Conservation (phyloP, 2,888 invertebrate species). For the Drosophila affinis region DNA sequence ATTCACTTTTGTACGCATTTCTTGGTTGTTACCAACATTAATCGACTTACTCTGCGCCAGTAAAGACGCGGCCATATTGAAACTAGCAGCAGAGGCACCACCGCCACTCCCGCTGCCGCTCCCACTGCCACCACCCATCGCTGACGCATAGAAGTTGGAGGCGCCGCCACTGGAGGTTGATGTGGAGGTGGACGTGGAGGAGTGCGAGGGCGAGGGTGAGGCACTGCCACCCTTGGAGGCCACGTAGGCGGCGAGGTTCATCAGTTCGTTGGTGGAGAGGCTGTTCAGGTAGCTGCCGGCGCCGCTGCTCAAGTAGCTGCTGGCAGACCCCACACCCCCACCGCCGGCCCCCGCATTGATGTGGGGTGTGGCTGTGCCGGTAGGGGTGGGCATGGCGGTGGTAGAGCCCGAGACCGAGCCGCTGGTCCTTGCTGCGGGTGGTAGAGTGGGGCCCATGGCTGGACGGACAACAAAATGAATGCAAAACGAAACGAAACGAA, state of each 20-base stretch:
- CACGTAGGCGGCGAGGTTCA: conserved; percentile 80
- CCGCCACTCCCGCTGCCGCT: conserved; percentile 72
- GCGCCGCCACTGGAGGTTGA: conserved; percentile 12
- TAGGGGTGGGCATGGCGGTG: conserved; percentile 10
- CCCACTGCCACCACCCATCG: conserved; percentile 15
- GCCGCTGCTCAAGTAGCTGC: conserved; percentile 62
- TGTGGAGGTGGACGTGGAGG: conserved; percentile 29
- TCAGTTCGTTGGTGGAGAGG: conserved; percentile 79
- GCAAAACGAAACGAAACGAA: conserved; percentile 32
- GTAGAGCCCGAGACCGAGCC: conserved; percentile 1
- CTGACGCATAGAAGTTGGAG: conserved; percentile 14
- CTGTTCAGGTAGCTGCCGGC: conserved; percentile 67
- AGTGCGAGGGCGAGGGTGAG: conserved; percentile 13
- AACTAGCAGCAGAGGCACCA: conserved; percentile 82
- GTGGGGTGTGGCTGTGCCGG: not conserved
- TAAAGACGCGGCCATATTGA: conserved; percentile 88
- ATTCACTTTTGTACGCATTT: conserved; percentile 23
- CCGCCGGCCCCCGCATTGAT: conserved; percentile 14
- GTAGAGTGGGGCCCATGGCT: conserved; percentile 9
- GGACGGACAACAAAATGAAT: conserved; percentile 13
- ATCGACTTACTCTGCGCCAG: conserved; percentile 92
- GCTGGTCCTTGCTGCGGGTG: conserved; percentile 18
- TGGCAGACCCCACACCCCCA: conserved; percentile 42
- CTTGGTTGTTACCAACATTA: conserved; percentile 83
- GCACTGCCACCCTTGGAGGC: conserved; percentile 69